These are phyloP conservation scores for Trissonchulus latispiculum DNA, from an alignment of 2,888 invertebrate genomes.

Conservation along the genomic window DNA sequence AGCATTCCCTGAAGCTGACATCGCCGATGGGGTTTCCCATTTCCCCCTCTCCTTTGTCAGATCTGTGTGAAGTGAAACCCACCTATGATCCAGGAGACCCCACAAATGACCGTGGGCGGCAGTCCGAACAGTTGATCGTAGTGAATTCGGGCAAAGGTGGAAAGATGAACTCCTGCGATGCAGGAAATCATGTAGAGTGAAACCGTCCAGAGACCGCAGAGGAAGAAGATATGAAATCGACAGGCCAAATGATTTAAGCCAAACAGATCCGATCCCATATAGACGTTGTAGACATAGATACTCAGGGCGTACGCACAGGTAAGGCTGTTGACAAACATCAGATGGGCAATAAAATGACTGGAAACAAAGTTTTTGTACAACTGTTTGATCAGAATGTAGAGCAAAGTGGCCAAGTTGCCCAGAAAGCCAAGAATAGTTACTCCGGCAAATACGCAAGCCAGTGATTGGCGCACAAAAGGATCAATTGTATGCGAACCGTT, in stretches of 20 bases:
- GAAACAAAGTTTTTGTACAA: conserved; percentile 42
- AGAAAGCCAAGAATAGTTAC: conserved; percentile 32
- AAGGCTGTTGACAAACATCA: conserved; percentile 39
- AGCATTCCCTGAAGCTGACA: too few species aligned
- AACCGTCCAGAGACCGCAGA: conserved; percentile 40
- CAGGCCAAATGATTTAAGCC: neutral
- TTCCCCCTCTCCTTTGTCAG: too few species aligned
- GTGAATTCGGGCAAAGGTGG: conserved; percentile 44
- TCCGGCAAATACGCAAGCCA: too few species aligned
- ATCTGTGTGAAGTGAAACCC: too few species aligned
- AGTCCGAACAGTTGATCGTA: conserved; percentile 43
- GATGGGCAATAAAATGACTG: conserved; percentile 41
- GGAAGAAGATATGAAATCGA: conserved; percentile 36
- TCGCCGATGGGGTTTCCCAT: too few species aligned
- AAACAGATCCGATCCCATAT: conserved; percentile 9
- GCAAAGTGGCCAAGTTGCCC: conserved; percentile 33
- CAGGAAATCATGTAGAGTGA: conserved; percentile 39
- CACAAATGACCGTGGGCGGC: conserved; percentile 34
- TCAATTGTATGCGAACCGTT: too few species aligned
- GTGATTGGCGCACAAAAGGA: too few species aligned
- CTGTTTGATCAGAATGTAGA: conserved; percentile 35
- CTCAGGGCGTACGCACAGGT: conserved; percentile 35
- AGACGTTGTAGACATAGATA: conserved; percentile 34
- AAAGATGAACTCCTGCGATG: conserved; percentile 42
- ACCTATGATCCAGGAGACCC: conserved; percentile 40